Base-by-base conservation (phyloP, 2,113 vertebrate species). In the Rhabdomys dilectus region DNA sequence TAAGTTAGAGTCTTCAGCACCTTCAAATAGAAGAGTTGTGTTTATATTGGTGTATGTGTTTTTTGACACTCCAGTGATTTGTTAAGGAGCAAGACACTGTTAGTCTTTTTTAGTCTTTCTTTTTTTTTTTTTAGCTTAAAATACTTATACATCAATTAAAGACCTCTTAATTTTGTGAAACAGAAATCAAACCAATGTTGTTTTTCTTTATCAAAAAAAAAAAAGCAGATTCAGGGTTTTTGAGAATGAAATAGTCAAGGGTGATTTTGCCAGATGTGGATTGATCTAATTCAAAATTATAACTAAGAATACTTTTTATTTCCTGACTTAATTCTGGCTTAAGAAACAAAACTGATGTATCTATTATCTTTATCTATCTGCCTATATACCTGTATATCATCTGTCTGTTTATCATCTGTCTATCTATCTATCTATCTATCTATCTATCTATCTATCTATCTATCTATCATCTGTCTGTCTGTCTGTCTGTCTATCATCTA, bases 1-100 rank as follows among this genome's bases (percentile, higher is more conserved):
- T 82, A 85, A 91, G 39, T 68, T 98, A 92, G 66, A 91, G 36
- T 97, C 97, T 97, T 72, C 60, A 96, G 94, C 96, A 88, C 48
- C 89, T 96, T 97, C 92, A 94, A 97, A 97, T 82, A 88, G 45
- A 60, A 56, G 93, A 88, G 68, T 82, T 56, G 36, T 96, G 34
- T 97, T 94, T 94, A 88, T 42, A 17, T 87, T 95, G 76, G 82
- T 95, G 66, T 85, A 60, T 66, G 15, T 58, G 34, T 82, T 91
- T 98, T 94, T 96, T 60, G 85, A 94, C n/a, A 31, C 0, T 92
- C 62, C 82, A 92, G 26, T 94, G 64, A 16, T 78, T 95, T 87
- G 48, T 88, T 12, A 91, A 88, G 75, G 26, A 93, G 62, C 0
- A 60, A 86, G 88, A 88, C 51, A 53, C 6, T 51, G 73, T 75